Percentiles rank a stretch among this genome's conserved stretches.
These are phyloP conservation scores for Prinia subflava DNA, from an alignment of 2,113 vertebrate species.

Conservation along the genomic window DNA sequence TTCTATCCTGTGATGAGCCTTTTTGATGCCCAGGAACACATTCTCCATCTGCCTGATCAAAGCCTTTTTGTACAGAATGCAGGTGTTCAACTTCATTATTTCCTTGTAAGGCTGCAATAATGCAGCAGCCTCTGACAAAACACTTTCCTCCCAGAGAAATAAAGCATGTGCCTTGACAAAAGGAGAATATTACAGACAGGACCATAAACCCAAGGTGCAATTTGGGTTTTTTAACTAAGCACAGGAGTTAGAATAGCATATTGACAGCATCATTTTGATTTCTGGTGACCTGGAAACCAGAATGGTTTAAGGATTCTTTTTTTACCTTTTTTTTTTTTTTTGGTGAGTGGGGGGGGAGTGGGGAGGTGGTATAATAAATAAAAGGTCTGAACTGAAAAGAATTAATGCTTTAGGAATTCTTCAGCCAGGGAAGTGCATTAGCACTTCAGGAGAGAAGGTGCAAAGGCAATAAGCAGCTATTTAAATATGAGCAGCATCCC, in stretches of 20 bases:
- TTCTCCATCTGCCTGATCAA: constrained; percentile 55
- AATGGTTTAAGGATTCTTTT: background rate
- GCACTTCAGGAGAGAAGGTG: constrained; percentile 42
- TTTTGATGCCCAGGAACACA: constrained; percentile 25
- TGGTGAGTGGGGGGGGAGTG: too few species aligned
- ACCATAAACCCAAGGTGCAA: background rate
- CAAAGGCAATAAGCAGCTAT: constrained; percentile 58
- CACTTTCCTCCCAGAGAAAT: constrained; percentile 1
- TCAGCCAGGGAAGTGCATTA: constrained; percentile 19
- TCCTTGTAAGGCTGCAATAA: constrained; percentile 7
- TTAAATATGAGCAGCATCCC: constrained; percentile 53
- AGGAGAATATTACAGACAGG: background rate
- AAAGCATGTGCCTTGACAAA: background rate
- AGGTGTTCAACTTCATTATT: constrained; percentile 40
- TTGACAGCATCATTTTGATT: background rate
- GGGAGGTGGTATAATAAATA: background rate
- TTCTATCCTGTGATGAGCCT: background rate
- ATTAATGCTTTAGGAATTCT: constrained; percentile 21
- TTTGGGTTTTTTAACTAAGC: constrained; percentile 8
- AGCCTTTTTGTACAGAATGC: constrained; percentile 48
- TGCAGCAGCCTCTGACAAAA: background rate
- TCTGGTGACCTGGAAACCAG: background rate
- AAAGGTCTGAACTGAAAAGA: constrained; percentile 7
- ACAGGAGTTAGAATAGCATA: background rate
- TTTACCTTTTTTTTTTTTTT: too few species aligned